Evolutionary conservation across 2,113 vertebrate species (phyloP).

Genomic region (Cervus canadensis): DNA sequence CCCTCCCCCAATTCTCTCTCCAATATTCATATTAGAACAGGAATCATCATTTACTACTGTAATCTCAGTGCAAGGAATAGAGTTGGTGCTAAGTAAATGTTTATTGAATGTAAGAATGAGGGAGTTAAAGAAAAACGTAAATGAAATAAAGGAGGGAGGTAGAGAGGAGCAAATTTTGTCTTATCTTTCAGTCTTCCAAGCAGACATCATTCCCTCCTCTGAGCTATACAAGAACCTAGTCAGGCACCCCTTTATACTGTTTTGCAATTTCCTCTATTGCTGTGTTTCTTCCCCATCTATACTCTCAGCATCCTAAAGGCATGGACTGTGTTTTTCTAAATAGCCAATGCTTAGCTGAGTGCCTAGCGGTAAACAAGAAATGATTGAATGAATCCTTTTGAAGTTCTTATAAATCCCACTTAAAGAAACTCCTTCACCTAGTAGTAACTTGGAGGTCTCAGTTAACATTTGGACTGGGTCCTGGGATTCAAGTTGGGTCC

Average conservation of each 20-base stretch:
- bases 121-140: neutral
- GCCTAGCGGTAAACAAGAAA: neutral
- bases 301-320: neutral
- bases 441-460: neutral
- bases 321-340: neutral
- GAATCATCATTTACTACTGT: neutral
- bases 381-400: neutral
- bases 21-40: neutral
- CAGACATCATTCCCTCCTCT: neutral
- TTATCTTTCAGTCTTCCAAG: neutral
- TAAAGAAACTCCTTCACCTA: neutral
- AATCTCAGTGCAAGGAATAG: neutral
- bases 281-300: neutral
- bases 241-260: neutral
- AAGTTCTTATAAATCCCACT: neutral
- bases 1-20: neutral
- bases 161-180: neutral
- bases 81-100: neutral
- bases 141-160: neutral
- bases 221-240: neutral
- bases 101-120: neutral
- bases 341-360: neutral
- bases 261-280: neutral
- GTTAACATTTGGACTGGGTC: neutral
- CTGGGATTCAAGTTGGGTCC: neutral